Evolutionary conservation across 2,797 vertebrate species (phyloP).

Genomic region (Carduelis carduelis): DNA sequence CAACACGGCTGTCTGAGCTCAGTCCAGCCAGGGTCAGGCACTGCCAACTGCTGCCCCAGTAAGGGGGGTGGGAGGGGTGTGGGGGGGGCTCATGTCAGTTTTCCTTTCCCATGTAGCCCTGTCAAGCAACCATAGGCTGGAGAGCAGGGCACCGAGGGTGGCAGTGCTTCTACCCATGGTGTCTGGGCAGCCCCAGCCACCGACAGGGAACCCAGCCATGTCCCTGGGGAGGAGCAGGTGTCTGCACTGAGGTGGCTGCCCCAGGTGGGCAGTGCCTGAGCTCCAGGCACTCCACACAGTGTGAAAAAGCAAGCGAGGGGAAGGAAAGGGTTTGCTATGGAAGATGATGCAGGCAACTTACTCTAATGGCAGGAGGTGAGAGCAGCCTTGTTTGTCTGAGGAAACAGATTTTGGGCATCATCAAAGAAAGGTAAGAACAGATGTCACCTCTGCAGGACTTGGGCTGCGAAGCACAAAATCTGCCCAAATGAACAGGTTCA

Average conservation of each 20-base stretch:
- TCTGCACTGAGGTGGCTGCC: not conserved
- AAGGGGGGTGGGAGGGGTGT: not conserved
- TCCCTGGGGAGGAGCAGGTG: not conserved
- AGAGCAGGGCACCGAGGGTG: not conserved
- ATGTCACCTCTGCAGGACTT: not conserved
- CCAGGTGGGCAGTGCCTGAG: not conserved
- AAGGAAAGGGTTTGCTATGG: not conserved
- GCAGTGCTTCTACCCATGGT: not conserved
- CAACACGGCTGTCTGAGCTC: accelerated
- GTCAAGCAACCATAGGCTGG: not conserved
- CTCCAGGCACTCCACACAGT: not conserved
- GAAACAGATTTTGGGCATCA: not conserved
- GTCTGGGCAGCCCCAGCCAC: not conserved
- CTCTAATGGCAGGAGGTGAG: not conserved
- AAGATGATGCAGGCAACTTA: not conserved
- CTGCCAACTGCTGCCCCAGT: not conserved
- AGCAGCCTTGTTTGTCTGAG: not conserved
- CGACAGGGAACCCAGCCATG: not conserved
- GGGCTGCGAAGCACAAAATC: not conserved
- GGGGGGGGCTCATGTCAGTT: accelerated
- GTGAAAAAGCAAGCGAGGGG: not conserved
- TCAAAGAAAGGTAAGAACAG: not conserved
- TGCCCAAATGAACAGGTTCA: not conserved
- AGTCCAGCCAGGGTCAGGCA: accelerated
- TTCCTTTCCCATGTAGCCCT: not conserved